phyloP scores from a whole-genome alignment of 2,113 vertebrate species.

The Gymnarchus niloticus region DNA sequence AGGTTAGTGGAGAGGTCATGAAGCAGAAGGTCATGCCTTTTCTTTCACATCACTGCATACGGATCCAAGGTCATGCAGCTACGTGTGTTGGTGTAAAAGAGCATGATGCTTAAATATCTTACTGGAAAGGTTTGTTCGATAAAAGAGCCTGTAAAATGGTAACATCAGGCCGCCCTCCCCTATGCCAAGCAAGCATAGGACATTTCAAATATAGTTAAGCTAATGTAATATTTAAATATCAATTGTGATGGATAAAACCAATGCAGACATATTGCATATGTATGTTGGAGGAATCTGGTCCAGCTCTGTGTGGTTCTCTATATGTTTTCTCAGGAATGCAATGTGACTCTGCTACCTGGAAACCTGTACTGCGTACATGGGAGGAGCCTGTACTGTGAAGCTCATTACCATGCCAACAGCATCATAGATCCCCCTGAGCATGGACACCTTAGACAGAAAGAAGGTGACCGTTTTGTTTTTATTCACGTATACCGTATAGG shows the following conservation, averaged over 20 bases:
- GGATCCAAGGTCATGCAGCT: too few species aligned
- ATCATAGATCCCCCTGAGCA: not conserved
- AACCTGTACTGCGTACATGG: constrained; percentile 56
- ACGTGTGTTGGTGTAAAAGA: not conserved
- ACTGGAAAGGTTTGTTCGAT: not conserved
- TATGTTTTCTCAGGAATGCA: constrained; percentile 49
- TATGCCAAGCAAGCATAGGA: not conserved
- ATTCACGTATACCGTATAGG: too few species aligned
- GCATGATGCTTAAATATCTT: not conserved
- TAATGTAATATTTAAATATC: not conserved
- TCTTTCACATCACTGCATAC: not conserved
- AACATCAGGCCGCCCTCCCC: not conserved
- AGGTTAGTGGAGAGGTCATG: constrained; percentile 35
- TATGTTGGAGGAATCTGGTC: not conserved
- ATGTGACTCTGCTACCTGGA: constrained; percentile 48
- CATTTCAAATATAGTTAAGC: not conserved
- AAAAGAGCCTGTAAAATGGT: not conserved
- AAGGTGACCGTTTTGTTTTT: too few species aligned
- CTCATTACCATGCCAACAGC: constrained; percentile 41
- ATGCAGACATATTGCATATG: not conserved
- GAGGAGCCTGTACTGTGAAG: constrained; percentile 50
- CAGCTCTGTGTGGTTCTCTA: not conserved
- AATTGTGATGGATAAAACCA: not conserved
- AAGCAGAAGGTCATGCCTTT: not conserved
- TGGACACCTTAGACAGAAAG: not conserved